phyloP scores from a whole-genome alignment of 2,888 invertebrate genomes.

The Thecocarcelia acutangulata region DNA sequence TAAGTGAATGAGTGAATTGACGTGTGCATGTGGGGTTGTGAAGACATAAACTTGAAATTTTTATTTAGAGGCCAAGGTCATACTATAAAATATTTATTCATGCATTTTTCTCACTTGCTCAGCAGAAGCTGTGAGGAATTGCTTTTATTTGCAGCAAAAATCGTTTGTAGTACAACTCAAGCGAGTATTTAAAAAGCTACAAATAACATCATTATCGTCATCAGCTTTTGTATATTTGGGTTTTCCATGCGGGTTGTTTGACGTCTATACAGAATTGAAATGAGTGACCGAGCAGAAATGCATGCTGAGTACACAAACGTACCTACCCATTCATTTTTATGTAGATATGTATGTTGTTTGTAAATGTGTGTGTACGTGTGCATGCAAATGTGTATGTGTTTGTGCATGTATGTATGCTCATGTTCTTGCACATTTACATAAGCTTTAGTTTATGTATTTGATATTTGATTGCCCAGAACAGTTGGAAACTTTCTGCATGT shows the following conservation, averaged over 20 bases:
- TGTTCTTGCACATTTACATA: too few species aligned
- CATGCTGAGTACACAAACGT: not conserved
- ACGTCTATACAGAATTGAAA: slow-evolving; percentile 2
- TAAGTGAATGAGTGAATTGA: too few species aligned
- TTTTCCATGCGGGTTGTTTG: slow-evolving; percentile 37
- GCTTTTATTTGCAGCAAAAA: not conserved
- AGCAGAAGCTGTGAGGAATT: not conserved
- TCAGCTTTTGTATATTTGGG: not conserved
- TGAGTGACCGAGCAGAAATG: not conserved
- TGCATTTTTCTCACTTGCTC: slow-evolving; percentile 29
- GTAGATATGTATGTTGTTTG: too few species aligned
- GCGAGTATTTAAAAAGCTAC: not conserved
- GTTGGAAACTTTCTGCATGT: slow-evolving; percentile 41
- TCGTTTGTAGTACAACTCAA: not conserved
- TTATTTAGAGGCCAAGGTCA: slow-evolving; percentile 72
- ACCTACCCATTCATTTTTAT: too few species aligned
- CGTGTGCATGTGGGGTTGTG: slow-evolving; percentile 2
- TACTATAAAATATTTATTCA: slow-evolving; percentile 38
- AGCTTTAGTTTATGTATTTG: slow-evolving; percentile 4
- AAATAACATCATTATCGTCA: slow-evolving; percentile 25
- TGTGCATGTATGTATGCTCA: not conserved
- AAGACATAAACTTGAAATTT: slow-evolving; percentile 66
- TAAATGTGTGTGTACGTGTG: too few species aligned
- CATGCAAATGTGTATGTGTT: too few species aligned
- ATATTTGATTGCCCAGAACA: slow-evolving; percentile 24